Conservation (phyloP, 2,113 vertebrate species). For the Heterotilapia buettikoferi region DNA sequence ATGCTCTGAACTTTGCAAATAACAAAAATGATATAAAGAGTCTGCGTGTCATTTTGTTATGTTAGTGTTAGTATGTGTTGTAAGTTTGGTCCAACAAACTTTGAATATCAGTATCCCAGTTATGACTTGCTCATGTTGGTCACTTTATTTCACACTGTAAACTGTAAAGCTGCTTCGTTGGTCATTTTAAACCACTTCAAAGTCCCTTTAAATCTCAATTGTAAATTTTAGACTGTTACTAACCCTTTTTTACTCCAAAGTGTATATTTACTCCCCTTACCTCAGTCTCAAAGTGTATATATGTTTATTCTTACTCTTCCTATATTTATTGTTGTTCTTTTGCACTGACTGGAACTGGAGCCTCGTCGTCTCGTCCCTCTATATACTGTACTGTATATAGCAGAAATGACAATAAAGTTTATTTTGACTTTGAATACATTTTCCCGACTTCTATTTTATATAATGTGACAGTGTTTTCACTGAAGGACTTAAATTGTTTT, state of each 20-base stretch:
- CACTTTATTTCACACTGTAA: background rate
- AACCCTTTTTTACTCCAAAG: background rate
- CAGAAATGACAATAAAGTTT: background rate
- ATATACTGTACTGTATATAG: background rate
- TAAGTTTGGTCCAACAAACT: background rate
- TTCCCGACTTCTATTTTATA: background rate
- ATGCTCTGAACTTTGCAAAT: background rate
- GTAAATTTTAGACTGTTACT: background rate
- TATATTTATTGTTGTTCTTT: background rate
- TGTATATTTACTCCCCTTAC: background rate
- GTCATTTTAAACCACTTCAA: background rate
- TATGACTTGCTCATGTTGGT: background rate
- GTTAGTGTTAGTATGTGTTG: background rate
- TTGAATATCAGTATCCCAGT: background rate
- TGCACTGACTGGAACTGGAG: background rate
- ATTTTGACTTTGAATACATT: background rate
- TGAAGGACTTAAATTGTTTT: background rate
- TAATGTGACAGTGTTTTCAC: background rate
- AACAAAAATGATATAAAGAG: background rate
- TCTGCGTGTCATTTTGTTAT: background rate
- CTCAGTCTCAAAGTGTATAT: background rate
- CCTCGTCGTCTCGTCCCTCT: background rate
- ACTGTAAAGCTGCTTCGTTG: background rate
- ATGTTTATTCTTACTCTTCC: background rate
- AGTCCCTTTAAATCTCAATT: background rate